Evolutionary conservation across 2,888 invertebrate species (phyloP).

Genomic region (Ellobium chinense): DNA sequence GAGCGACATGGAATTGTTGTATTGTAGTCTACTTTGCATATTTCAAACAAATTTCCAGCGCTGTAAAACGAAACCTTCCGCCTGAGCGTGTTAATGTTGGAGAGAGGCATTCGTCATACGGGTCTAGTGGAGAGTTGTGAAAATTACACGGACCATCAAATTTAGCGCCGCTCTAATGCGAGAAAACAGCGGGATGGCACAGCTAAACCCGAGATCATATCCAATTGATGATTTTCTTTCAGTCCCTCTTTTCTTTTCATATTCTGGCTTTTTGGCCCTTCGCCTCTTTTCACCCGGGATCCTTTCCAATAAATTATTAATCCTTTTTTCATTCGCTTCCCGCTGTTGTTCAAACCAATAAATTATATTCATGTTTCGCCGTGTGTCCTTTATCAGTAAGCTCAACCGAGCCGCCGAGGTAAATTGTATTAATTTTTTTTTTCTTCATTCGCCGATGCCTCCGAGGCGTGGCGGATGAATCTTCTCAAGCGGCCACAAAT

Average conservation of each 20-base stretch:
- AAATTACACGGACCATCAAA: slow-evolving; percentile 4
- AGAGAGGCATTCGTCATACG: not conserved
- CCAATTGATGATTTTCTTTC: not conserved
- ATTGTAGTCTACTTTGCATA: not conserved
- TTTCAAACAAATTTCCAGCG: not conserved
- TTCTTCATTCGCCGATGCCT: not conserved
- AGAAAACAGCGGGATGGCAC: not conserved
- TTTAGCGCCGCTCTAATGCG: not conserved
- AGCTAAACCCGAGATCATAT: not conserved
- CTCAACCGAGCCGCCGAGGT: not conserved
- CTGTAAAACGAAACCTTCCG: not conserved
- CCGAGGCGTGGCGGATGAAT: not conserved
- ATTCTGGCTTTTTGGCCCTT: too few species aligned
- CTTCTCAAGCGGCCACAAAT: not conserved
- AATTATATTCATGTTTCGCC: not conserved
- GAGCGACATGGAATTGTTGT: not conserved
- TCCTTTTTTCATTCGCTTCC: not conserved
- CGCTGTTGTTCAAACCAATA: not conserved
- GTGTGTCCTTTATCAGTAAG: too few species aligned
- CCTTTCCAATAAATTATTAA: not conserved
- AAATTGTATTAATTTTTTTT: not conserved
- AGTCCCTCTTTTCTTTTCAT: not conserved
- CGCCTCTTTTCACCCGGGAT: not conserved
- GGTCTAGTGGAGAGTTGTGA: not conserved
- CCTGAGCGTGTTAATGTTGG: not conserved